Base-by-base conservation (phyloP, 2,888 invertebrate genomes). In the Caenorhabditis becei region DNA sequence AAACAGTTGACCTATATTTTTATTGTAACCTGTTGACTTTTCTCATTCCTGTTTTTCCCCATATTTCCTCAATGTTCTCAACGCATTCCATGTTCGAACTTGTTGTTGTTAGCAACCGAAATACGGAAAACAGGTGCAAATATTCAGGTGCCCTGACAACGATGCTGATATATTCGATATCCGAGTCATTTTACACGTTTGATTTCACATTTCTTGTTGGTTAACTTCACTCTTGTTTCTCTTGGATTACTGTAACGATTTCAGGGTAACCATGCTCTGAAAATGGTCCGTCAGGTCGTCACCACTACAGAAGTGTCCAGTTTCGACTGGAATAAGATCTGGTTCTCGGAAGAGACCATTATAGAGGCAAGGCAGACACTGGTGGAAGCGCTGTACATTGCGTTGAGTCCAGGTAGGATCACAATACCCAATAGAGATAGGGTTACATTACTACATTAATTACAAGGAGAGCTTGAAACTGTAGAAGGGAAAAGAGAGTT, bases 381-480 rank as follows among this genome's bases (percentile, higher is more conserved):
- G 0, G 32, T 41, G 8, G 70, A 66, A 32, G 67, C 80, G 16
- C 28, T 80, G 3, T 80, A 74, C 26, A 51, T 74, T 41, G 69
- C 80, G 1, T 24, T 80, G 44, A 80, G 58, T 26, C 80, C 80
- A 58, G 80, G 80, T 66, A 56, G 8, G 20, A 3, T n/a, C 16
- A 37, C 35, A n/a, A n/a, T n/a, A n/a, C n/a, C n/a, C n/a, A n/a
- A n/a, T n/a, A n/a, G n/a, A n/a, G n/a, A n/a, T n/a, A n/a, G n/a
- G n/a, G n/a, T n/a, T n/a, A n/a, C n/a, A n/a, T n/a, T n/a, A n/a
- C n/a, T n/a, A n/a, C n/a, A n/a, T n/a, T n/a, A n/a, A n/a, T n/a
- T n/a, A n/a, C n/a, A n/a, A n/a, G n/a, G n/a, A n/a, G n/a, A n/a
- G n/a, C n/a, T n/a, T n/a, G n/a, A n/a, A n/a, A n/a, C n/a, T n/a